Conservation (phyloP, 2,888 invertebrate genomes). For the Ceraclea dissimilis region DNA sequence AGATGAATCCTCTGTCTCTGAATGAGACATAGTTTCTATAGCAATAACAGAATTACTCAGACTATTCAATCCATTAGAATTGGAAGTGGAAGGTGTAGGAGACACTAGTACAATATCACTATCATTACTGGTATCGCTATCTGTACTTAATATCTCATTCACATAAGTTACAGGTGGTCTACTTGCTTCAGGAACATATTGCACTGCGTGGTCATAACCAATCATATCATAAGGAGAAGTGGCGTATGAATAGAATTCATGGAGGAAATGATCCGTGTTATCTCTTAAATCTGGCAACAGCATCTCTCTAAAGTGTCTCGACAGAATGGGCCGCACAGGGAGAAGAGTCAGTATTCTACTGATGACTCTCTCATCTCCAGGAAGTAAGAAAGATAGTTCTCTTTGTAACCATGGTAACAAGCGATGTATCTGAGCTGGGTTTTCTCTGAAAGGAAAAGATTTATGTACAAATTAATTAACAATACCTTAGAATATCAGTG, state of each 20-base stretch:
- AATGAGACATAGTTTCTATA: slow-evolving; percentile 44
- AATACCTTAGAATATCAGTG: no score
- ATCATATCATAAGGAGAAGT: slow-evolving; percentile 79
- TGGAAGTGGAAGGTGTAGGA: slow-evolving; percentile 25
- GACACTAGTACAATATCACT: slow-evolving; percentile 40
- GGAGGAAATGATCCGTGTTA: slow-evolving; percentile 78
- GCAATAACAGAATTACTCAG: slow-evolving; percentile 34
- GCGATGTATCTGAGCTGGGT: slow-evolving; percentile 74
- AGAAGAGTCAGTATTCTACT: slow-evolving; percentile 63
- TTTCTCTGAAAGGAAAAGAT: slow-evolving; percentile 49
- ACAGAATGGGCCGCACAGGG: slow-evolving; percentile 57
- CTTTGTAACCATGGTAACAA: slow-evolving; percentile 83
- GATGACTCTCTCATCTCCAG: slow-evolving; percentile 55
- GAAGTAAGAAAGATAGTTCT: slow-evolving; percentile 62
- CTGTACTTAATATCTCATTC: slow-evolving; percentile 46
- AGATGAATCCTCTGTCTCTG: slow-evolving; percentile 44
- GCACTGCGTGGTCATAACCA: slow-evolving; percentile 68
- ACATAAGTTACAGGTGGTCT: slow-evolving; percentile 37
- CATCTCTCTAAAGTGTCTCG: slow-evolving; percentile 61
- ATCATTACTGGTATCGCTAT: slow-evolving; percentile 36
- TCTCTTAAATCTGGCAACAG: slow-evolving; percentile 61
- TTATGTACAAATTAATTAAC: neutral
- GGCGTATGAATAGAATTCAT: slow-evolving; percentile 82
- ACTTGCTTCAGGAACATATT: slow-evolving; percentile 52
- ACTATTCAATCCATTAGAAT: slow-evolving; percentile 27